Conservation (phyloP, 2,888 invertebrate genomes). For the Pammene fasciana region DNA sequence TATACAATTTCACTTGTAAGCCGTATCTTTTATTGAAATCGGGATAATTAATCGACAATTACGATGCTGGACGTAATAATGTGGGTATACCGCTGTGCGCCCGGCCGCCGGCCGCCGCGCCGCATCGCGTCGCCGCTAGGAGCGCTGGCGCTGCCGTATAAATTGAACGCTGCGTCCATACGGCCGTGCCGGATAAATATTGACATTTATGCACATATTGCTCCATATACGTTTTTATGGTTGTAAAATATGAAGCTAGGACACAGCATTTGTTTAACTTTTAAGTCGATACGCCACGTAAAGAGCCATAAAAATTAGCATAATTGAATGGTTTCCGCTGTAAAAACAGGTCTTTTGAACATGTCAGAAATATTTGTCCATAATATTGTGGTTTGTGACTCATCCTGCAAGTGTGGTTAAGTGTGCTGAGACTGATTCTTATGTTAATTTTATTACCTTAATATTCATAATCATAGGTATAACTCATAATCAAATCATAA, state of each 20-base stretch:
- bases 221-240: constrained; percentile 81
- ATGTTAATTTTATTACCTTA: too few relatives aligned
- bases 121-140: constrained; percentile 64
- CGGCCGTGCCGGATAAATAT: constrained; percentile 68
- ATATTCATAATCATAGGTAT: too few relatives aligned
- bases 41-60: constrained; percentile 82
- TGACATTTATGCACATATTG: constrained; percentile 83
- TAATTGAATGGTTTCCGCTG: constrained; percentile 75
- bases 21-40: constrained; percentile 80
- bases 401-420: not conserved
- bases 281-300: constrained; percentile 70
- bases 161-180: constrained; percentile 63
- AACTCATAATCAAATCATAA: not conserved
- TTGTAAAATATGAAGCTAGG: constrained; percentile 81
- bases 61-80: constrained; percentile 78
- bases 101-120: constrained; percentile 51
- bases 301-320: constrained; percentile 78
- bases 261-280: constrained; percentile 65
- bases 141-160: constrained; percentile 61
- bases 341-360: constrained; percentile 72
- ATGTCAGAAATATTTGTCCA: constrained; percentile 49
- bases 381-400: constrained; percentile 34
- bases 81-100: constrained; percentile 76
- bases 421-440: not conserved
- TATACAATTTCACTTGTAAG: constrained; percentile 78